A percentile compares a stretch with the other conserved stretches of the same genome.
Conservation (phyloP, 2,888 invertebrate genomes). For the Pristionchus arcanus region DNA sequence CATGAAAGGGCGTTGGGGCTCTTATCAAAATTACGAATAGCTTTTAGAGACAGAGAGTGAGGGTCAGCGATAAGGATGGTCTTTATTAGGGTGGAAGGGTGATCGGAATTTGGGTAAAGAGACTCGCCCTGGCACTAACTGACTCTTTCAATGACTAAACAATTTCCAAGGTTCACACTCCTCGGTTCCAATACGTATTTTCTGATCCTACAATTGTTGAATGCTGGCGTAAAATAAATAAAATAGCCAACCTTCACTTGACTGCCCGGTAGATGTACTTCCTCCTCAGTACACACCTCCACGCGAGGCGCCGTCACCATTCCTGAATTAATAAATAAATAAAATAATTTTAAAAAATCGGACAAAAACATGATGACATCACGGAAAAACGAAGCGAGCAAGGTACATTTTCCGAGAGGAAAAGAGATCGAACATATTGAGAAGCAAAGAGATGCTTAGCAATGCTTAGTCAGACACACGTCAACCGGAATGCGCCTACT, state of each 20-base stretch:
- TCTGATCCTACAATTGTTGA: too few relatives aligned
- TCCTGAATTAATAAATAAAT: background rate
- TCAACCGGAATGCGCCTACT: too few relatives aligned
- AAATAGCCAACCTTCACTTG: constrained; percentile 14
- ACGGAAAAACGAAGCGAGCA: too few relatives aligned
- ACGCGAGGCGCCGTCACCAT: constrained; percentile 37
- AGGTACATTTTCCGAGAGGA: too few relatives aligned
- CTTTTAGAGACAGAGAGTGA: background rate
- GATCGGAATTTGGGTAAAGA: background rate
- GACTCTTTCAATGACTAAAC: too few relatives aligned
- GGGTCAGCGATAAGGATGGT: background rate
- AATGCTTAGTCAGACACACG: background rate
- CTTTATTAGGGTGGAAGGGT: background rate
- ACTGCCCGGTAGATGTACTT: constrained; percentile 14
- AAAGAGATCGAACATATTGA: background rate
- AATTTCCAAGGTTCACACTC: too few relatives aligned
- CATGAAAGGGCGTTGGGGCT: background rate
- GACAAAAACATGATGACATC: background rate
- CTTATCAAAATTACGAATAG: background rate
- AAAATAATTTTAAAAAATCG: background rate
- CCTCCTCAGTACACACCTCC: constrained; percentile 22
- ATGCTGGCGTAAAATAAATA: too few relatives aligned
- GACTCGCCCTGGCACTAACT: background rate
- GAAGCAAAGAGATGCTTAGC: background rate
- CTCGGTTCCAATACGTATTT: too few relatives aligned